phyloP scores from a whole-genome alignment of 2,888 invertebrate species.

The Liopterus haemorrhoidalis region DNA sequence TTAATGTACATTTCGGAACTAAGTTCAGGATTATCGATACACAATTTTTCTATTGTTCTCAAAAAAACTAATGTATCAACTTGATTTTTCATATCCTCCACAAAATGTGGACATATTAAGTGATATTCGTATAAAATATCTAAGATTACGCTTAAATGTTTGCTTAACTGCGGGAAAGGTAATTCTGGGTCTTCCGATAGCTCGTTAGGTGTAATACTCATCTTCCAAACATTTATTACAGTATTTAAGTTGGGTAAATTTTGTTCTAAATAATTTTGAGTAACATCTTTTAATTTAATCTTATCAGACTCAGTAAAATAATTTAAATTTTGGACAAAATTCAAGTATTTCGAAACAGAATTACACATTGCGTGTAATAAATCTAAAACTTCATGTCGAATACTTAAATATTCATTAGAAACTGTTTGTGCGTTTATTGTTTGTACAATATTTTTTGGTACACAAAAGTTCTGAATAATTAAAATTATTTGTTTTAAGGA shows the following conservation, averaged over 20 bases:
- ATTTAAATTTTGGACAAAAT: conserved; percentile 2
- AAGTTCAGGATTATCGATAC: conserved; percentile 36
- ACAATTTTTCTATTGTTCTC: conserved; percentile 25
- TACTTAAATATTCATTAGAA: conserved; percentile 37
- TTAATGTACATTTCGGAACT: conserved; percentile 44
- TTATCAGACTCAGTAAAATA: conserved; percentile 6
- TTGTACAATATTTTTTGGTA: conserved; percentile 51
- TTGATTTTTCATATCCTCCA: conserved; percentile 39
- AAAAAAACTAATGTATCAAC: conserved; percentile 22
- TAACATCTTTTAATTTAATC: conserved; percentile 3
- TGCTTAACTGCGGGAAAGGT: conserved; percentile 26
- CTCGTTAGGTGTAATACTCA: conserved; percentile 28
- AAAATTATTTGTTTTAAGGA: conserved; percentile 50
- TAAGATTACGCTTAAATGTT: conserved; percentile 44
- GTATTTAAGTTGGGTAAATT: conserved; percentile 42
- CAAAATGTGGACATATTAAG: conserved; percentile 50
- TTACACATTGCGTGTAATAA: conserved; percentile 18
- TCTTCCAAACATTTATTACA: conserved; percentile 42
- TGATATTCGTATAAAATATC: conserved; percentile 53
- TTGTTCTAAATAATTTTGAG: conserved; percentile 16
- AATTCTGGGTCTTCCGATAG: conserved; percentile 25
- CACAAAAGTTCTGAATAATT: conserved; percentile 48
- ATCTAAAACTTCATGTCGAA: conserved; percentile 13
- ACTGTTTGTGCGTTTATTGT: conserved; percentile 43
- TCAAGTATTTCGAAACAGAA: conserved; percentile 13